These are phyloP conservation scores for Eudemis profundana DNA, from an alignment of 2,888 invertebrate species.

Conservation along the genomic window DNA sequence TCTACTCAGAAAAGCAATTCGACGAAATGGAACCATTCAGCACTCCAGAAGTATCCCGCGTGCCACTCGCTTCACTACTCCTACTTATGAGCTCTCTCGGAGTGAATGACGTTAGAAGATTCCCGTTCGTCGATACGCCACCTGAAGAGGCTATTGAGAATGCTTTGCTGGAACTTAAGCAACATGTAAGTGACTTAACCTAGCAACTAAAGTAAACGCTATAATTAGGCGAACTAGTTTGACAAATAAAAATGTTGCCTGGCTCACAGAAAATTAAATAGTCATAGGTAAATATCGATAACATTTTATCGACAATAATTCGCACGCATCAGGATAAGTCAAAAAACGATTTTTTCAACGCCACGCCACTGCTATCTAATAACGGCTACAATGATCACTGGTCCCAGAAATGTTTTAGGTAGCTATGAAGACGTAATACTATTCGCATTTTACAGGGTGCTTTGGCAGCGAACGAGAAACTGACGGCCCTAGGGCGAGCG, in stretches of 20 bases:
- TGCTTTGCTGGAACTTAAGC: constrained; percentile 93
- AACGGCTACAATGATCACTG: no score
- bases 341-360: no score
- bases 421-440: no score
- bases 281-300: no score
- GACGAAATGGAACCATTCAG: constrained; percentile 92
- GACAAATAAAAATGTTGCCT: no score
- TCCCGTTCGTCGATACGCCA: constrained; percentile 98
- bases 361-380: no score
- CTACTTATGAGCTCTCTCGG: constrained; percentile 98
- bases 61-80: constrained; percentile 96
- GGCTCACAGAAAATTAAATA: no score
- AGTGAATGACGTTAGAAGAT: constrained; percentile 94
- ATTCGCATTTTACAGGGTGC: constrained; percentile 87
- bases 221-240: no score
- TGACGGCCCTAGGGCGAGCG: constrained; percentile 94
- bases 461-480: constrained; percentile 90
- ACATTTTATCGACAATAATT: no score
- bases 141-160: constrained; percentile 93
- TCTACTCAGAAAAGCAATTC: constrained; percentile 94
- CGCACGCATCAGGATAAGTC: no score
- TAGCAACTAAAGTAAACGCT: no score
- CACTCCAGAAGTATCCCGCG: constrained; percentile 96
- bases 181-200: constrained; percentile 86
- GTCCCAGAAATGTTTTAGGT: no score